A percentile compares a stretch with the other conserved stretches of the same genome.
phyloP scores from a whole-genome alignment of 2,113 vertebrate species.

The Anolis sagrei region DNA sequence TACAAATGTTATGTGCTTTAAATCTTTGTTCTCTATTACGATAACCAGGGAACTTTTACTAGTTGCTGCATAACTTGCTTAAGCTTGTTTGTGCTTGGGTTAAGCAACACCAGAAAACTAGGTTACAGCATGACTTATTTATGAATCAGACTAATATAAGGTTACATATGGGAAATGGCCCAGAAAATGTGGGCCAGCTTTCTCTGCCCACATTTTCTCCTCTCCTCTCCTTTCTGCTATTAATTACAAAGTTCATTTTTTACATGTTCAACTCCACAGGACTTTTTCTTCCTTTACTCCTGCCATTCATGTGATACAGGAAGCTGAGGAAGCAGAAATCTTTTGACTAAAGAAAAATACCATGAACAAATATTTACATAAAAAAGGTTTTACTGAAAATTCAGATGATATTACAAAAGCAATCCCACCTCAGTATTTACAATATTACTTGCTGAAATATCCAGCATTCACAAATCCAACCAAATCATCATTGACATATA shows the following conservation, averaged over 20 bases:
- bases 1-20: not conserved
- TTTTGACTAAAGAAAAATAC: not conserved
- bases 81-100: not conserved
- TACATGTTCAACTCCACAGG: not conserved
- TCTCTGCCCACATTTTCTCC: not conserved
- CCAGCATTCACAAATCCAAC: slow-evolving; percentile 34
- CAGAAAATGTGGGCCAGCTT: not conserved
- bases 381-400: slow-evolving; percentile 71
- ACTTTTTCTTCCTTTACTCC: not conserved
- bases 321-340: slow-evolving; percentile 3
- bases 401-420: slow-evolving; percentile 30
- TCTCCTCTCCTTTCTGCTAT: not conserved
- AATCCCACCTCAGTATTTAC: slow-evolving; percentile 19
- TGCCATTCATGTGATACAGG: not conserved
- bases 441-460: slow-evolving; percentile 53
- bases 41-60: not conserved
- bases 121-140: not conserved
- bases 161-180: not conserved
- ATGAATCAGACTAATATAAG: not conserved
- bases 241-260: not conserved
- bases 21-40: not conserved
- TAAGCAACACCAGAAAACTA: not conserved
- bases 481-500: not conserved
- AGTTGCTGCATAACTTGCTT: not conserved
- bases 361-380: slow-evolving; percentile 38